Base-by-base conservation (phyloP, 23 tunicate genomes). In the Oikopleura vanhoeffeni region DNA sequence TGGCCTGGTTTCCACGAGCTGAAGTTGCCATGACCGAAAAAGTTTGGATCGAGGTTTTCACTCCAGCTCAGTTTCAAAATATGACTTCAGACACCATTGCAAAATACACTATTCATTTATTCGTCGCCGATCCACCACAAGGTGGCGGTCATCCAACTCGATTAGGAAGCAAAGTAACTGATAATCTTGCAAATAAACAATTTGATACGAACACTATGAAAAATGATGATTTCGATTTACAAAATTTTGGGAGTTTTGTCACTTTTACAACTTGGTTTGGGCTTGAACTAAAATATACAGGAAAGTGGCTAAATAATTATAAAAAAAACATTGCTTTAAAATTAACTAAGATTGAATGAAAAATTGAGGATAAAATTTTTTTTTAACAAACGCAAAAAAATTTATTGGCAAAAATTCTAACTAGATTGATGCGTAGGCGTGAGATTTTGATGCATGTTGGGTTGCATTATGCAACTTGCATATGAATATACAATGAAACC, bases 111-210 rank as follows among this genome's bases (percentile, higher is more conserved):
- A 49, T 49, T 49, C 64, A 49, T 49, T 8, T 49, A 13, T 13
- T 8, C 13, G 79, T 71, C 79, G 79, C 34, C 38, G 79, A 71
- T 32, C 79, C 79, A 71, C 79, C 79, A 71, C 79, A 71, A 32
- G 79, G 79, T 2, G 27, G 4, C 3, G 79, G 79, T 30, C 34
- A 18, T 33, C 79, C 79, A 13, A 18, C 79, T 2, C 2, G 32
- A 18, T 3, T 71, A 2, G 32, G 2, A 18, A 71, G 34, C 35
- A 38, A 71, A 30, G 27, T 18, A 30, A 2, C 2, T 13, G 79
- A 71, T 32, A 18, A 71, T 71, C 2, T 32, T 2, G 4, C 38
- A 28, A 38, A 38, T 30, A 32, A 3, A 38, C 34, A 71, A 30
- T 18, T 71, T 30, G 27, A 33, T 18, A 30, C 34, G 4, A 71